These are phyloP conservation scores for Drosophila mauritiana DNA, from an alignment of 1,140 invertebrate genomes.

Conservation along the genomic window DNA sequence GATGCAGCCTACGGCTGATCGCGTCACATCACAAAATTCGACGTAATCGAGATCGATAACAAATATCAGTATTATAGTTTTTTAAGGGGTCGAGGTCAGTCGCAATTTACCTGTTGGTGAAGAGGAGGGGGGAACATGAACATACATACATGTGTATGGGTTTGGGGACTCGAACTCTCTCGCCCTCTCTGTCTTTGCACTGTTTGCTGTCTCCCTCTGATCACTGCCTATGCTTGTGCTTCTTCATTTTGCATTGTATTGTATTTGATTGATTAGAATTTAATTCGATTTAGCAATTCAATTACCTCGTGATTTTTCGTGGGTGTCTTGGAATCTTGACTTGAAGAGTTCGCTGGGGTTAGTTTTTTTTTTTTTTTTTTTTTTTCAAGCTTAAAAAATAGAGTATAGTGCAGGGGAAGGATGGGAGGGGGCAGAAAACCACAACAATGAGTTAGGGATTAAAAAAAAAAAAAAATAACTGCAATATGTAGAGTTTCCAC, in stretches of 20 bases:
- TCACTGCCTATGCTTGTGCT: conserved; percentile 30
- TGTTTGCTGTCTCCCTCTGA: conserved; percentile 13
- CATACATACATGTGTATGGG: conserved; percentile 32
- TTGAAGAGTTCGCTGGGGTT: conserved; percentile 32
- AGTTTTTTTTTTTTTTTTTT: conserved; percentile 16
- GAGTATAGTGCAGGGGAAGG: conserved; percentile 21
- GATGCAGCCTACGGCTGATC: background rate
- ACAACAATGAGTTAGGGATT: conserved; percentile 26
- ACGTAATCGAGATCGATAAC: background rate
- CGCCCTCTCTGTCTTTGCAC: conserved; percentile 8
- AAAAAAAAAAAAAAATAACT: conserved; percentile 3
- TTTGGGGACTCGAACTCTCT: conserved; percentile 30
- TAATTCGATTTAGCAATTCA: conserved; percentile 29
- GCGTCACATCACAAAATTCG: background rate
- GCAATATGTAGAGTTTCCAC: conserved; percentile 9
- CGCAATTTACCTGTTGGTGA: conserved; percentile 57
- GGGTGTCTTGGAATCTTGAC: conserved; percentile 24
- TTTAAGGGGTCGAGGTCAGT: conserved; percentile 20
- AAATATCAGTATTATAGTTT: background rate
- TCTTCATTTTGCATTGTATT: background rate
- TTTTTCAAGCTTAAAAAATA: conserved; percentile 11
- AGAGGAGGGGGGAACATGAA: conserved; percentile 35
- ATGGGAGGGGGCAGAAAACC: conserved; percentile 19
- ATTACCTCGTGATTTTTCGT: conserved; percentile 46
- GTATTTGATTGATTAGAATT: conserved; percentile 25